Evolutionary conservation across 2,113 vertebrate species (phyloP), one percentile per base, ranked within the genome.

Genomic region (Anolis carolinensis): DNA sequence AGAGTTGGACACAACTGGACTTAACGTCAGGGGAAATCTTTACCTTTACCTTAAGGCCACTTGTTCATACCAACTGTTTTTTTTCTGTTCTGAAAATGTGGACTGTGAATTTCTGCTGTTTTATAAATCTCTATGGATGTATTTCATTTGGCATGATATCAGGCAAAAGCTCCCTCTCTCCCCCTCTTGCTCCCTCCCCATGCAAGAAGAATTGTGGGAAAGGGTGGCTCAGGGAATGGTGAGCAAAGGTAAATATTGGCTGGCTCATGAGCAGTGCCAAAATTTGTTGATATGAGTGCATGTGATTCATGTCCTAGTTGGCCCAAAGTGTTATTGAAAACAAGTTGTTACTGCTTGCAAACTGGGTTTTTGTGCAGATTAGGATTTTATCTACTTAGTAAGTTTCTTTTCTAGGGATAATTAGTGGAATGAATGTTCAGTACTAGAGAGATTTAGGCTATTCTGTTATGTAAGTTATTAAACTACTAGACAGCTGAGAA

Each of bases 381-480:
- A 87, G 81, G 81, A 78, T 68, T 93, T 82, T 87, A 86, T 36
- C 85, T 86, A 82, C 67, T 30, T 78, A 73, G 32, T 55, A 65
- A 81, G 23, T 87, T 27, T 84, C 50, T 55, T 92, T 92, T 85
- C 85, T 55, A 80, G 89, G 68, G n/a, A 1, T 77, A 72, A 75
- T 86, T 88, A 59, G 77, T 80, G 79, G 63, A 3, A 8, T 62
- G 78, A 82, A 75, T 36, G 82, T 84, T 93, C 90, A 91, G 87
- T 78, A 88, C 30, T 91, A 90, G 90, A 50, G 55, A 87, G 82
- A 87, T 89, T 91, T 86, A 91, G 34, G 48, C 55, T 2, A 0
- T 94, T 94, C 87, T 79, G 74, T 75, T 93, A 92, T 73, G 76
- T 27, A 83, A 14, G 1, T 0, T 83, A 84, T n/a, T 68, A 83